phyloP scores from a whole-genome alignment of 2,113 vertebrate species.

The chimpanzee (Pan troglodytes) region NHGRI_mPanTro3-v2.1_pri NC_072404.2:46138001-46138500 shows the following conservation, averaged over 20 bases:
- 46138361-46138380: neutral
- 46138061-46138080: no score
- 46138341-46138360: neutral
- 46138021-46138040: no score
- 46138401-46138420: neutral
- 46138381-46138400: neutral
- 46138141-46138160: neutral
- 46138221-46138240: neutral
- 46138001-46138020: no score
- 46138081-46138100: no score
- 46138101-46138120: no score
- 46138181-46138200: neutral
- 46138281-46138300: neutral
- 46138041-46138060: no score
- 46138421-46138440: neutral
- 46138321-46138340: neutral
- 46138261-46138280: neutral
- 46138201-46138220: neutral
- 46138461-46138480: neutral
- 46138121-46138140: no score
- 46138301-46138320: neutral
- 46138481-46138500: neutral
- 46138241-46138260: neutral
- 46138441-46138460: neutral
- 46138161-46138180: neutral